Percentiles rank a stretch among this genome's conserved stretches.
These are phyloP conservation scores for Idris sp. DNA, from an alignment of 1,140 invertebrate genomes.

Conservation along the genomic window DNA sequence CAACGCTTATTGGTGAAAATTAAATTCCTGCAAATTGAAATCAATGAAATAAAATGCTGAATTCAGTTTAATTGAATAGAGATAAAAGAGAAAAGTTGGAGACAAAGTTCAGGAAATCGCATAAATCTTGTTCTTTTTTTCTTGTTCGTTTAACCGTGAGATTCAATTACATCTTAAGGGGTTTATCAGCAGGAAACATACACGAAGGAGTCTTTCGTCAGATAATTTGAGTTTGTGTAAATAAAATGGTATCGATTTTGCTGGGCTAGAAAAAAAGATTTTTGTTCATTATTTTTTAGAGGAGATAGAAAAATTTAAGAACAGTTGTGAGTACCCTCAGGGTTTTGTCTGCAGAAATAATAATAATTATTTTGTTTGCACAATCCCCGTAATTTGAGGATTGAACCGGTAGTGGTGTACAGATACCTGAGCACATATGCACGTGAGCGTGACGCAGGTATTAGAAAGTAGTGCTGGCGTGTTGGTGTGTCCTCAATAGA, in stretches of 20 bases:
- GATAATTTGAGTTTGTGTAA: not conserved
- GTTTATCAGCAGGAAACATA: conserved; percentile 30
- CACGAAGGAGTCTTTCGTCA: conserved; percentile 14
- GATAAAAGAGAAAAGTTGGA: conserved; percentile 2
- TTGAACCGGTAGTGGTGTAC: conserved; percentile 33
- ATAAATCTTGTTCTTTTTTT: conserved; percentile 17
- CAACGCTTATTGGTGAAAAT: conserved; percentile 31
- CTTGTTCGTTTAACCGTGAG: conserved; percentile 23
- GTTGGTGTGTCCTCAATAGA: conserved; percentile 56
- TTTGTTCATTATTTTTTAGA: too few species aligned
- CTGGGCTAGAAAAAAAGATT: too few species aligned
- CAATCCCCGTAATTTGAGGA: conserved; percentile 47
- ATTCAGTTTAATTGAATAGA: conserved; percentile 5
- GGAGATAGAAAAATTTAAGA: too few species aligned
- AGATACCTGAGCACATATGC: conserved; percentile 22
- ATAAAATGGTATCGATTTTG: too few species aligned
- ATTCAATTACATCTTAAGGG: conserved; percentile 21
- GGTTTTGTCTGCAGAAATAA: too few species aligned
- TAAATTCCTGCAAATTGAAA: conserved; percentile 24
- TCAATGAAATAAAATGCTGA: conserved; percentile 28
- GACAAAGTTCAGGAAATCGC: too few species aligned
- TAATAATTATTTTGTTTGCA: too few species aligned
- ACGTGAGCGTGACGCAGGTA: not conserved
- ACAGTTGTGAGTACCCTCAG: too few species aligned
- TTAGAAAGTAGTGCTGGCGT: conserved; percentile 14